These are phyloP conservation scores for Anastrepha obliqua DNA, from an alignment of 1,140 invertebrate genomes.

Conservation along the genomic window DNA sequence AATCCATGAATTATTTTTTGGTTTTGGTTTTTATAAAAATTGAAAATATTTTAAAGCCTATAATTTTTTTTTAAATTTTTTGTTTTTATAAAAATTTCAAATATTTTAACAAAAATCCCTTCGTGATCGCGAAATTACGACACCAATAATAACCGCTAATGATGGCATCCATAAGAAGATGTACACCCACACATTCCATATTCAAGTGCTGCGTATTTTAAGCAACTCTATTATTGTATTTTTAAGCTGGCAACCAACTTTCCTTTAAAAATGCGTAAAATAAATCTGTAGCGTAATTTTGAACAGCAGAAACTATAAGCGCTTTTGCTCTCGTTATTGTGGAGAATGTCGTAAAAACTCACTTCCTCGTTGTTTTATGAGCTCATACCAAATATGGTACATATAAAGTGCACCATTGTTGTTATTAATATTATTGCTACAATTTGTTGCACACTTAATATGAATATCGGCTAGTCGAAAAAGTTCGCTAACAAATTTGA, in stretches of 20 bases:
- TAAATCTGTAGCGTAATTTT: slow-evolving; percentile 19
- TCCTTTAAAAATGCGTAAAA: slow-evolving; percentile 7
- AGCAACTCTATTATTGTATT: background rate
- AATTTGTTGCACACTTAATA: background rate
- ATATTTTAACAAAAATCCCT: no score
- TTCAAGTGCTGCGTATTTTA: background rate
- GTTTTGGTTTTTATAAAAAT: no score
- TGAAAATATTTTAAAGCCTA: no score
- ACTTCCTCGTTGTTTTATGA: slow-evolving; percentile 26
- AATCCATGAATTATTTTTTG: no score
- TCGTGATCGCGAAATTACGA: no score
- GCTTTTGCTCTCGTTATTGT: background rate
- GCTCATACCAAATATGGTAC: background rate
- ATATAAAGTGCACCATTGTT: background rate
- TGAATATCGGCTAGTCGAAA: no score
- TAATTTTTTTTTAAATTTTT: no score
- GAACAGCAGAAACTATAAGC: background rate
- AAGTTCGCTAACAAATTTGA: no score
- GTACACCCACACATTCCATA: no score
- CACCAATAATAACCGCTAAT: no score
- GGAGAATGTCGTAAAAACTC: background rate
- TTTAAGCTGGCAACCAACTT: background rate
- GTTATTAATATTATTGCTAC: slow-evolving; percentile 25
- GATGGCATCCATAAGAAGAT: no score
- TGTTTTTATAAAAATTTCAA: no score